Evolutionary conservation across 2,113 vertebrate genomes (phyloP), one percentile per base, ranked within the genome.

Genomic region (Hippolais icterina): DNA sequence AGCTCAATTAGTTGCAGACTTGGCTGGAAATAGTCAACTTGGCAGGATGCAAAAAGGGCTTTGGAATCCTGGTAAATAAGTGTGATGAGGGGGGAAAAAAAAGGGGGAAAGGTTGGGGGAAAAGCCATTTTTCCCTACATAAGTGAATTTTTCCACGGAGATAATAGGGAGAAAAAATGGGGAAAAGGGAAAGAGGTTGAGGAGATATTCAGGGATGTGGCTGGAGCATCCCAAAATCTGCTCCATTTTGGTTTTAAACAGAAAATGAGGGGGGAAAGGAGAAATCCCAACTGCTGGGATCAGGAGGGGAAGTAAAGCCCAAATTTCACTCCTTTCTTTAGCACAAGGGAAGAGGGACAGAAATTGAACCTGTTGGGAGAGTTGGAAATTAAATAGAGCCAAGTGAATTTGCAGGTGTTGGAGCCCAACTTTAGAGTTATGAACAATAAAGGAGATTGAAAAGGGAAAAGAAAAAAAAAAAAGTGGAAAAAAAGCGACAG

Each of bases 371-470:
- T 2, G 6, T 10, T 21, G 56, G 80, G 80, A 61, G 56, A n/a
- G 23, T 2, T 71, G 21, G 72, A 53, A 89, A 65, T 84, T 21
- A 72, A 86, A 80, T 8, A 23, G 49, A 5, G 1, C 39, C 2
- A 11, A 60, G 75, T 79, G 87, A 80, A 64, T 89, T 65, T 87
- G 44, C 72, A 89, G 84, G 88, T 82, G 85, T 46, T 2, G 4
- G 57, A 93, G 65, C 31, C 83, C 69, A 90, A 95, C 72, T 94
- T 75, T 25, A 33, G 71, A 39, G 92, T 76, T 91, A 87, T 76
- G 92, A 94, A 85, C 78, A 91, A 86, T 93, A 93, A 96, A 93
- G 20, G 59, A 93, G 90, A 84, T 90, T 76, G 87, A 29, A 49
- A 64, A 74, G 13, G 2, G 33, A 22, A 56, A 12, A 33, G 21